A percentile compares a stretch with the other conserved stretches of the same genome.
Evolutionary conservation across 2,113 vertebrate genomes (phyloP).

Genomic region (Indri indri): DNA sequence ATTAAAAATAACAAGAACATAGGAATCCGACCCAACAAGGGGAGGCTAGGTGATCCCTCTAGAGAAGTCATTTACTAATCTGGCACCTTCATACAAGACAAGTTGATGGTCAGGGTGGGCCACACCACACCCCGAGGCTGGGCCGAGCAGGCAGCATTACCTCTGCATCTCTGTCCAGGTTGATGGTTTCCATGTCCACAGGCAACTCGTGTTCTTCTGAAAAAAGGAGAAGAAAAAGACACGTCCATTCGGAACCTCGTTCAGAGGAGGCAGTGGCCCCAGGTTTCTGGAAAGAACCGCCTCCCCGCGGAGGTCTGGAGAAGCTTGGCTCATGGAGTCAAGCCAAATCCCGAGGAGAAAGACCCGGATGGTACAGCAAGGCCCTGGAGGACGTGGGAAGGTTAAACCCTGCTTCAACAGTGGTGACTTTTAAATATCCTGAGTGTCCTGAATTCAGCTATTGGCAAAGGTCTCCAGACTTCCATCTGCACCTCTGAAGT

Average conservation of each 20-base stretch:
- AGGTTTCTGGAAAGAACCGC: accelerated
- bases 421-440: accelerated
- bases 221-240: slow-evolving; percentile 31
- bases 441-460: neutral
- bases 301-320: neutral
- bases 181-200: slow-evolving; percentile 98
- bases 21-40: neutral
- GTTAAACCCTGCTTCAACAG: neutral
- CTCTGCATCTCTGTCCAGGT: slow-evolving; percentile 96
- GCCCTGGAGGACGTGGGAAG: accelerated
- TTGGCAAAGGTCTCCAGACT: neutral
- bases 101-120: neutral
- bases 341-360: accelerated
- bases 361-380: accelerated
- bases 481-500: neutral
- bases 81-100: neutral
- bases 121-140: neutral
- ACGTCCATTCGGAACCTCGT: neutral
- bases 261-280: neutral
- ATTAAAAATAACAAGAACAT: neutral
- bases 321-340: neutral
- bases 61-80: neutral
- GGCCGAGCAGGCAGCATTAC: slow-evolving; percentile 77
- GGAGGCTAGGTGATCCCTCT: no score
- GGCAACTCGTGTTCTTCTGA: slow-evolving; percentile 93